Evolutionary conservation across 35 echinoderm and acorn worm species (phyloP), one percentile per base, ranked within the genome.

Genomic region (Nesometra sesokonis): DNA sequence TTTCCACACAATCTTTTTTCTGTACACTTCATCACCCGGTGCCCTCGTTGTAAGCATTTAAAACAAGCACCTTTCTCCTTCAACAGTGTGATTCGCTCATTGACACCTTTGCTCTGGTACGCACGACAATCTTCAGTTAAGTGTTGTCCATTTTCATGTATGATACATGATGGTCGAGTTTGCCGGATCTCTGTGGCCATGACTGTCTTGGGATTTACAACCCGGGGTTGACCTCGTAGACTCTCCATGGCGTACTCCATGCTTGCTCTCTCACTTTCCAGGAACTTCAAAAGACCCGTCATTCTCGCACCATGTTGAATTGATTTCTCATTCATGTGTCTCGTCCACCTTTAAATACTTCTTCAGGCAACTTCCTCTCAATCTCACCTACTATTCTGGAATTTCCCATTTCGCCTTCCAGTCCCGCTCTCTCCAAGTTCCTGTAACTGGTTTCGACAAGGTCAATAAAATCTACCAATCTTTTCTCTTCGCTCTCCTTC

Each of bases 11-110:
- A n/a, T n/a, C n/a, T n/a, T n/a, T n/a, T n/a, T n/a, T n/a, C n/a
- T n/a, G n/a, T n/a, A n/a, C n/a, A n/a, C n/a, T n/a, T n/a, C n/a
- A n/a, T n/a, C n/a, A n/a, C n/a, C 80, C 15, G 31, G 35, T 82
- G 80, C 31, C 80, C 80, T 9, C 13, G 31, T 35, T 82, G 13
- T 35, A 82, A 36, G 34, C 80, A 82, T 9, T 23, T 31, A 34
- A 82, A 82, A 36, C 80, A 82, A 8, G 80, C 80, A 34, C 80
- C 19, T 82, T 82, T 82, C 80, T 82, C 80, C 32, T 82, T 82
- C 23, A 82, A 27, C 13, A 82, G 80, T 23, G 31, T 9, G 15
- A 82, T 82, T 82, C 80, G 31, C 32, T 82, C 80, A 34, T 36
- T 27, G 9, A 27, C 31, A 11, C 34, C 35, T 82, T 82, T 35